Base-by-base conservation (phyloP, 2,888 invertebrate species). In the Trissoscelio sp. region DNA sequence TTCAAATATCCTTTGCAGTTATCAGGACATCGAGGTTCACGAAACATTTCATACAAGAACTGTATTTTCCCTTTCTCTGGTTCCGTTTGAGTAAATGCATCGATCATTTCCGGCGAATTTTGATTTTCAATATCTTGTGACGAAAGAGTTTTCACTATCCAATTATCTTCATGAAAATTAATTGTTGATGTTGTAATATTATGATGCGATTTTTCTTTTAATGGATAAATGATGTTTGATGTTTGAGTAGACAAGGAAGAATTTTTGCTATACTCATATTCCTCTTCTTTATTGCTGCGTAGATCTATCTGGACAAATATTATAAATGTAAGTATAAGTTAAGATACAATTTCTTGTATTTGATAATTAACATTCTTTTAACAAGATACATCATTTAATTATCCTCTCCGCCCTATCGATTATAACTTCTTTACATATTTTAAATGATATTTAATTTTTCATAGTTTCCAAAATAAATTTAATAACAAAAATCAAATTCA, bases 51-150 rank as follows among this genome's bases (percentile, higher is more conserved):
- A 24, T 14, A 16, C 11, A 66, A 51, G 14, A 12, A 37, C 7
- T 5, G 28, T 22, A 51, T 66, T 28, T 16, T 44, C 2, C 11
- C 11, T 66, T 51, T 51, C 18, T 53, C 18, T 6, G 4, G 11
- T 18, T 53, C 28, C 24, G 42, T 67, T 53, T 67, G 67, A 1
- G 39, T 28, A 34, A 1, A 1, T n/a, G n/a, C n/a, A 6, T n/a
- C 7, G 12, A 42, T 18, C 4, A n/a, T 34, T 16, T 69, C 55
- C 12, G 55, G 55, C 5, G 69, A 55, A 44, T 44, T 69, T 69
- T 69, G 69, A 69, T 55, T 69, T 44, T 42, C 69, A 3, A 55
- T 12, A n/a, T 69, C 44, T 20, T n/a, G 42, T 18, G 31, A 44
- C 2, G 69, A 55, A 55, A 44, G 9, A 4, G 44, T 55, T 44